Conservation (phyloP, 2,888 invertebrate species). For the Chrysolina haemoptera region DNA sequence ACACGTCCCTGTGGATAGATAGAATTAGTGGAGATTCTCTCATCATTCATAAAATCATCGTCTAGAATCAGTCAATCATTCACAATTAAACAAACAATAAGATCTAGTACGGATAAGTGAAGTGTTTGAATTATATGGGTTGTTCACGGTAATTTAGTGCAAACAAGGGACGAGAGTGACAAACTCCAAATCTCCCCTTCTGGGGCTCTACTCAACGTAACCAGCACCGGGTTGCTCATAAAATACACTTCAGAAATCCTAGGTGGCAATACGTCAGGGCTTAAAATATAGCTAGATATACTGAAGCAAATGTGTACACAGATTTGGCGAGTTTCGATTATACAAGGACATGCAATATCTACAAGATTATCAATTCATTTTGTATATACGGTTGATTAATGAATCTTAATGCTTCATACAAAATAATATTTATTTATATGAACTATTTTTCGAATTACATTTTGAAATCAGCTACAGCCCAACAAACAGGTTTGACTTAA, state of each 20-base stretch:
- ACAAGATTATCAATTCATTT: no score
- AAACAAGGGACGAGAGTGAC: slow-evolving; percentile 56
- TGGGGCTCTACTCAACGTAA: slow-evolving; percentile 40
- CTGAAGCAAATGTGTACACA: background rate
- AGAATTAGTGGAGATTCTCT: background rate
- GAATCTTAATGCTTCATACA: no score
- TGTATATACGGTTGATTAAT: no score
- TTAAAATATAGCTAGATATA: slow-evolving; percentile 24
- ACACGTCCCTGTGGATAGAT: background rate
- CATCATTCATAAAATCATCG: background rate
- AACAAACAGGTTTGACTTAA: no score
- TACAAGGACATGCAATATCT: background rate
- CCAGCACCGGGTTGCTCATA: slow-evolving; percentile 41
- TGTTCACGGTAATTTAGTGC: slow-evolving; percentile 54
- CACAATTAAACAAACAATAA: background rate
- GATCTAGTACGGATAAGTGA: slow-evolving; percentile 37
- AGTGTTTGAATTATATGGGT: slow-evolving; percentile 45
- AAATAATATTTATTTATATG: no score
- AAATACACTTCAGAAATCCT: slow-evolving; percentile 46
- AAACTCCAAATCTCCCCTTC: slow-evolving; percentile 45
- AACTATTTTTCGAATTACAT: no score
- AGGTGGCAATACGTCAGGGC: slow-evolving; percentile 43
- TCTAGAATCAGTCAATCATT: slow-evolving; percentile 9
- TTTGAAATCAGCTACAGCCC: no score
- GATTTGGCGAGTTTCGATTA: background rate